These are phyloP conservation scores for Chrysolina oricalcia DNA, from an alignment of 2,888 invertebrate species.

Conservation along the genomic window DNA sequence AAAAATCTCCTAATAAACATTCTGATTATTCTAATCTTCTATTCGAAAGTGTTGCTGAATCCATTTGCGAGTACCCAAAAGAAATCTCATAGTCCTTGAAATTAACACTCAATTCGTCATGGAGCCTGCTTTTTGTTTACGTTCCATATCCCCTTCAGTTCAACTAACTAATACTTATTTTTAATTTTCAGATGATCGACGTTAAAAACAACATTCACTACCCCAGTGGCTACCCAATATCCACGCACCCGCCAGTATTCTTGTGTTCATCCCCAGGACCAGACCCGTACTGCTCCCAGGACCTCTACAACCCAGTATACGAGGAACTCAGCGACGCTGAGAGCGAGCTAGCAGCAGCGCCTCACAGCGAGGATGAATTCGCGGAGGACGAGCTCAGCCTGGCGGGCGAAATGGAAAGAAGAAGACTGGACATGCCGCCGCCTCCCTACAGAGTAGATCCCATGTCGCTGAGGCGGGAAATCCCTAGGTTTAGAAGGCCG, in stretches of 20 bases:
- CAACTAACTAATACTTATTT: slow-evolving; percentile 35
- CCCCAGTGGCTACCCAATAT: slow-evolving; percentile 78
- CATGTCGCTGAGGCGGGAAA: slow-evolving; percentile 70
- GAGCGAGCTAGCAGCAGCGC: slow-evolving; percentile 74
- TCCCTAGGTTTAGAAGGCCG: slow-evolving; percentile 75
- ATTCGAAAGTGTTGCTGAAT: too few species aligned
- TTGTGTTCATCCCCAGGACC: slow-evolving; percentile 81
- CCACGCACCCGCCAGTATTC: slow-evolving; percentile 79
- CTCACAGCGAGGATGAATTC: slow-evolving; percentile 88
- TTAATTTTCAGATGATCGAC: slow-evolving; percentile 80
- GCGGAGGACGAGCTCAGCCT: slow-evolving; percentile 87
- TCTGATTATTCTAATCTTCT: too few species aligned
- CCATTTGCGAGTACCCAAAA: too few species aligned
- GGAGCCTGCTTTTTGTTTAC: too few species aligned
- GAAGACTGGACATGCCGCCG: slow-evolving; percentile 69
- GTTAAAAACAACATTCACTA: slow-evolving; percentile 77
- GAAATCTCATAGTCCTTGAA: too few species aligned
- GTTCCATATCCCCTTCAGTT: not conserved
- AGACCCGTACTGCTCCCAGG: slow-evolving; percentile 78
- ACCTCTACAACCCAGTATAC: slow-evolving; percentile 85
- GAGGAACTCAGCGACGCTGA: slow-evolving; percentile 84
- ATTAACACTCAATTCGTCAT: too few species aligned
- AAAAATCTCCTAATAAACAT: too few species aligned
- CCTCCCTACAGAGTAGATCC: slow-evolving; percentile 66
- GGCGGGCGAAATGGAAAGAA: slow-evolving; percentile 70